Conservation (phyloP, 2,113 vertebrate species). For the Clarias gariepinus region DNA sequence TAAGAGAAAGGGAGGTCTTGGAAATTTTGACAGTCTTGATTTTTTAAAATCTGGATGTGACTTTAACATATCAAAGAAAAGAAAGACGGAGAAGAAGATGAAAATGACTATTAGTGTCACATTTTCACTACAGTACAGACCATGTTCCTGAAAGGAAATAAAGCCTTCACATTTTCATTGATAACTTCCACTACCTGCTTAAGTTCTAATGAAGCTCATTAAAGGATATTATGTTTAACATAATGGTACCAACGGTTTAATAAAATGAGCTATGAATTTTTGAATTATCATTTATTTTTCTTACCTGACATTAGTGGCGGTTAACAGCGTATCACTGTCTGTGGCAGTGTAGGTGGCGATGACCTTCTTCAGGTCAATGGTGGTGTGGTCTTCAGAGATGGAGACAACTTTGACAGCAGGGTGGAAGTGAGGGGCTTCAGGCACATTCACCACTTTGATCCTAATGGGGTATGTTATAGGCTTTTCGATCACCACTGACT, state of each 20-base stretch:
- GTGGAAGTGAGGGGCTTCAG: conserved; percentile 81
- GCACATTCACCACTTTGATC: conserved; percentile 80
- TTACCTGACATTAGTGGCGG: conserved; percentile 82
- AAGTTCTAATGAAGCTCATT: neutral
- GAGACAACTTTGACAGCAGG: conserved; percentile 72
- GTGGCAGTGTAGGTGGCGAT: conserved; percentile 78
- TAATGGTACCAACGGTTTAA: neutral
- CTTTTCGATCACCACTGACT: accelerated
- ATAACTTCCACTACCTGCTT: neutral
- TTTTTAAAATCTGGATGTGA: neutral
- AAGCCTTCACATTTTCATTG: neutral
- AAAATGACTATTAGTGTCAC: conserved; percentile 59
- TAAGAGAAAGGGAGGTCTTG: neutral
- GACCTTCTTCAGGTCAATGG: conserved; percentile 58
- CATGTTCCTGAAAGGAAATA: neutral
- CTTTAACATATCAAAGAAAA: neutral
- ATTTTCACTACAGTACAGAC: conserved; percentile 83
- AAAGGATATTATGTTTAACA: neutral
- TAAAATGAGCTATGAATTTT: too few species aligned
- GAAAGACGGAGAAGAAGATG: neutral
- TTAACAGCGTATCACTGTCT: conserved; percentile 80
- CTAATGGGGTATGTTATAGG: conserved; percentile 62
- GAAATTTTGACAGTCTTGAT: neutral
- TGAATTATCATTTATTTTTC: neutral
- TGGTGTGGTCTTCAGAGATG: conserved; percentile 65